These are phyloP conservation scores for Macquaria ambigua DNA, from an alignment of 2,113 vertebrate species.

Conservation along the genomic window DNA sequence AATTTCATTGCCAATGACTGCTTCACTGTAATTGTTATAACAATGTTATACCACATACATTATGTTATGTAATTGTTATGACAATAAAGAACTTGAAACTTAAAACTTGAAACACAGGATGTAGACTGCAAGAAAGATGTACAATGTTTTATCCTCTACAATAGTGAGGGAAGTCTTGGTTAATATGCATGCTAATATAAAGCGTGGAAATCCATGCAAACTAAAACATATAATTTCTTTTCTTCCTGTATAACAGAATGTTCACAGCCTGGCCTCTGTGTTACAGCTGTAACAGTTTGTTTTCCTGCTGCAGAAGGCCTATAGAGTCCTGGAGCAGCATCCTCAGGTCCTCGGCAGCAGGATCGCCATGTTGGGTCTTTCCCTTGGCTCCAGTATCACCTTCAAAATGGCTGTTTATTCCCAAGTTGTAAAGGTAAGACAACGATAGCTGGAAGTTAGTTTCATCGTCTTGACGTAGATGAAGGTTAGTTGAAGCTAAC, in stretches of 20 bases:
- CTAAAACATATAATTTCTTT: not conserved
- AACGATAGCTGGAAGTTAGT: not conserved
- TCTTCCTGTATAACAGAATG: not conserved
- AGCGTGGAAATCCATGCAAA: no score
- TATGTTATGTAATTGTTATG: no score
- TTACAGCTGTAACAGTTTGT: not conserved
- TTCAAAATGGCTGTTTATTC: constrained; percentile 67
- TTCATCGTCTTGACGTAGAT: not conserved
- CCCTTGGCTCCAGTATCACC: constrained; percentile 53
- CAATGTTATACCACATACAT: no score
- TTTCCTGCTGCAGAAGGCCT: constrained; percentile 57
- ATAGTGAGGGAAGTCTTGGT: not conserved
- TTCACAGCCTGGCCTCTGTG: no score
- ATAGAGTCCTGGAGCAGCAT: constrained; percentile 62
- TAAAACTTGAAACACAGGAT: no score
- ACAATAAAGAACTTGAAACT: no score
- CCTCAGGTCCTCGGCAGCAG: constrained; percentile 69
- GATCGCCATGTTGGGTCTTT: constrained; percentile 73
- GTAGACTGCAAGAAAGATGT: no score
- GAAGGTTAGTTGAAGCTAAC: not conserved
- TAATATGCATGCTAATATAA: not conserved
- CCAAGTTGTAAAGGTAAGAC: constrained; percentile 54
- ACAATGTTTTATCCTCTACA: not conserved
- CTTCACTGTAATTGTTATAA: no score
- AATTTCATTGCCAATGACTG: no score